phyloP scores from a whole-genome alignment of 2,113 vertebrate genomes.

The Gymnocephalus cernua region DNA sequence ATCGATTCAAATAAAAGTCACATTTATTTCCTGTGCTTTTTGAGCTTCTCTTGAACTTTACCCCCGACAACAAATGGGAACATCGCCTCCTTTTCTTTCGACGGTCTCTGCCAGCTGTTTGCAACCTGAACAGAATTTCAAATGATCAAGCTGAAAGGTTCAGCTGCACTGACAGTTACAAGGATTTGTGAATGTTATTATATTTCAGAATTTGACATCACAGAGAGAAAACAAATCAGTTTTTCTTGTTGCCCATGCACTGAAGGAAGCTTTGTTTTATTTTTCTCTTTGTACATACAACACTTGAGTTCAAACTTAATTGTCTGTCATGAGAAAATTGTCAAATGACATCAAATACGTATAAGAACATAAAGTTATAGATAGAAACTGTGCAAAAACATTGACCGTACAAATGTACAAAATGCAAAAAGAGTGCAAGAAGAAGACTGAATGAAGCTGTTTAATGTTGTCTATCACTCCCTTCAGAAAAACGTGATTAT shows the following conservation, averaged over 20 bases:
- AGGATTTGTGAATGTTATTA: background rate
- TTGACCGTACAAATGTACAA: too few species aligned
- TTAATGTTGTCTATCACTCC: too few species aligned
- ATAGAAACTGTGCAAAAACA: too few species aligned
- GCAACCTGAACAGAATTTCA: slow-evolving; percentile 2
- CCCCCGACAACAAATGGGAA: background rate
- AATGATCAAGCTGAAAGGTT: background rate
- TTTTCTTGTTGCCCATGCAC: too few species aligned
- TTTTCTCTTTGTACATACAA: background rate
- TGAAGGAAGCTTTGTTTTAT: background rate
- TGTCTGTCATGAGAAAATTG: too few species aligned
- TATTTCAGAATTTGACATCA: background rate
- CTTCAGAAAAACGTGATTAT: too few species aligned
- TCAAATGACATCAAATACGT: too few species aligned
- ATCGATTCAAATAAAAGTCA: slow-evolving; percentile 42
- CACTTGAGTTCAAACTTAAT: too few species aligned
- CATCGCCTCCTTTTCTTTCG: background rate
- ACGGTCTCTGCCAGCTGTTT: slow-evolving; percentile 10
- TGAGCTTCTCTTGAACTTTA: slow-evolving; percentile 8
- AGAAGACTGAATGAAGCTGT: too few species aligned
- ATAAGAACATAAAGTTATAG: too few species aligned
- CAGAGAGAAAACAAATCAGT: background rate
- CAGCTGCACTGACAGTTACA: background rate
- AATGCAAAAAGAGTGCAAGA: too few species aligned
- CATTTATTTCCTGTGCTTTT: slow-evolving; percentile 17